Evolutionary conservation across 2,888 invertebrate genomes (phyloP).

Genomic region (Anoplius nigerrimus): DNA sequence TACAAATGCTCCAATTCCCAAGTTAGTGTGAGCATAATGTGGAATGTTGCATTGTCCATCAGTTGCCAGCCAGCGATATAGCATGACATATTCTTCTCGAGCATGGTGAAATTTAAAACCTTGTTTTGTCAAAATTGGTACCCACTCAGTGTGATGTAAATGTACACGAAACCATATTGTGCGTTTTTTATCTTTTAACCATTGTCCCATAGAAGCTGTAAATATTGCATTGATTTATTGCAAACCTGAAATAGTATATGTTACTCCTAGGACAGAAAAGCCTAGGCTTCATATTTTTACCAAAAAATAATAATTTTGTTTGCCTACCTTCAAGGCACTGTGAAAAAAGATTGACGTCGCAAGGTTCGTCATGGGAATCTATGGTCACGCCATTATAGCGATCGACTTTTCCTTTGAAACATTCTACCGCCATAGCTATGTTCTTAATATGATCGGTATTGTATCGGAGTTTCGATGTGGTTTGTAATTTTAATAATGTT

Average conservation of each 20-base stretch:
- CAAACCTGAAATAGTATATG: too few relatives aligned
- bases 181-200: constrained; percentile 81
- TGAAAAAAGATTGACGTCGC: constrained; percentile 76
- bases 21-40: constrained; percentile 86
- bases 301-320: neutral
- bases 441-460: constrained; percentile 10
- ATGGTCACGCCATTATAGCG: constrained; percentile 86
- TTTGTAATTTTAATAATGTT: constrained; percentile 3
- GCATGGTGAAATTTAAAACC: constrained; percentile 94
- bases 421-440: constrained; percentile 42
- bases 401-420: constrained; percentile 78
- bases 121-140: constrained; percentile 84
- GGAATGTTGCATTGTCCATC: constrained; percentile 82
- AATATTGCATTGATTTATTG: constrained; percentile 18
- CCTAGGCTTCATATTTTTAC: neutral
- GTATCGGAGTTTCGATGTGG: neutral
- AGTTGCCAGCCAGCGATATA: constrained; percentile 88
- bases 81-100: constrained; percentile 84
- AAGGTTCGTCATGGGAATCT: constrained; percentile 79
- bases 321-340: constrained; percentile 79
- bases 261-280: too few relatives aligned
- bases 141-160: constrained; percentile 83
- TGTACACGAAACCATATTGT: constrained; percentile 90
- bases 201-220: constrained; percentile 83
- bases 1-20: constrained; percentile 92